Evolutionary conservation across 2,888 invertebrate species (phyloP).

Genomic region (Sycophila texana): DNA sequence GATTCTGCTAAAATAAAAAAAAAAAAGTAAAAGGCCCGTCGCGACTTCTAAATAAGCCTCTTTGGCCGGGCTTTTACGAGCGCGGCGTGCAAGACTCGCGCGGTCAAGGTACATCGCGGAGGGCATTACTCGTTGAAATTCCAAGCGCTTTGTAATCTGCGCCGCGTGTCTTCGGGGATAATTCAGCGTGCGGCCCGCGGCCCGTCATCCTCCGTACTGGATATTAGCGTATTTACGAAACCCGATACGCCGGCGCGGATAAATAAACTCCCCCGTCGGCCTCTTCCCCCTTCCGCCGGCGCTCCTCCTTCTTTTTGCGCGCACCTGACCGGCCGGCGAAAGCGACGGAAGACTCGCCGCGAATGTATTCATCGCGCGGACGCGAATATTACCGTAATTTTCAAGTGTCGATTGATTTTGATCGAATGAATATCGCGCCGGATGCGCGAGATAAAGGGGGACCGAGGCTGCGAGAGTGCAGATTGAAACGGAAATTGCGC

Average conservation of each 20-base stretch:
- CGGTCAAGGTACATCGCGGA: constrained; percentile 37
- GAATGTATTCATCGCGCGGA: constrained; percentile 21
- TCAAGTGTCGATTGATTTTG: constrained; percentile 30
- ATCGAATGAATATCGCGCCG: constrained; percentile 9
- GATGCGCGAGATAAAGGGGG: not conserved
- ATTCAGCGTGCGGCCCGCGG: constrained; percentile 16
- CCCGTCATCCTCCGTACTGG: constrained; percentile 41
- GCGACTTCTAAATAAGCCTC: constrained; percentile 6
- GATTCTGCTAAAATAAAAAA: not conserved
- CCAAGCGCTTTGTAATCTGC: constrained; percentile 56
- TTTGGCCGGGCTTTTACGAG: constrained; percentile 7
- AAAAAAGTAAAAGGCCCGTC: not conserved
- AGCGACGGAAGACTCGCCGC: too few species aligned
- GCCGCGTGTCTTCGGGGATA: constrained; percentile 35
- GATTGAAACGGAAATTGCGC: too few species aligned
- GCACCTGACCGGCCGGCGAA: too few species aligned
- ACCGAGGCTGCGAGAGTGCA: too few species aligned
- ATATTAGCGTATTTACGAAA: constrained; percentile 65
- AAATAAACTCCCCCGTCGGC: constrained; percentile 51
- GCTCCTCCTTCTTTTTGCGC: too few species aligned
- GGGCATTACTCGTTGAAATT: constrained; percentile 53
- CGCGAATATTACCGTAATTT: constrained; percentile 34
- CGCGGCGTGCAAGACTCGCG: not conserved
- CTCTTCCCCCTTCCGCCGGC: not conserved
- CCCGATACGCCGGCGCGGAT: constrained; percentile 56